These are phyloP conservation scores for Peromyscus polionotus DNA, from an alignment of 2,113 vertebrate genomes.

Conservation along the genomic window DNA sequence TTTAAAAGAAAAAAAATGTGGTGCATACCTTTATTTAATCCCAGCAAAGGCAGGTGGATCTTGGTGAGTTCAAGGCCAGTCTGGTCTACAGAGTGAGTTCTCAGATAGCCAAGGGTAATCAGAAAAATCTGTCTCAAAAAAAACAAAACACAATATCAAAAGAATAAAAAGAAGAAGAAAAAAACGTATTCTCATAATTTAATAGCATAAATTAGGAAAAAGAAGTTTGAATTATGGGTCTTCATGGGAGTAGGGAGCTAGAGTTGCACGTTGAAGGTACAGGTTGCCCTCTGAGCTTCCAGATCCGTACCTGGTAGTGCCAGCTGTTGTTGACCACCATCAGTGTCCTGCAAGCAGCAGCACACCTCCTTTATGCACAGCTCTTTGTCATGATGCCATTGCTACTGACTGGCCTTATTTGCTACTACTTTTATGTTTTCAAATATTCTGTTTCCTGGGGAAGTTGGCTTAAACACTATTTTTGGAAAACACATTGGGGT, in stretches of 20 bases:
- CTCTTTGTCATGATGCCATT: neutral
- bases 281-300: neutral
- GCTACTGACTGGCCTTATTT: neutral
- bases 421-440: neutral
- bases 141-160: neutral
- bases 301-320: neutral
- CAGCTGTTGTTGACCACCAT: neutral
- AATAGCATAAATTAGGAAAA: neutral
- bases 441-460: conserved; percentile 13
- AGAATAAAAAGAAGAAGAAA: neutral
- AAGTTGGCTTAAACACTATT: conserved; percentile 1
- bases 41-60: neutral
- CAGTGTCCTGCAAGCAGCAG: neutral
- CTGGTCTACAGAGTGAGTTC: neutral
- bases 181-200: conserved; percentile 34
- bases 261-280: conserved; percentile 17
- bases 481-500: conserved; percentile 17
- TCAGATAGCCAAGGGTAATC: neutral
- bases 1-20: neutral
- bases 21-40: neutral
- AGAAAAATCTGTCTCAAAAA: neutral
- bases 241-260: neutral
- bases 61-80: neutral
- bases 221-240: conserved; percentile 13
- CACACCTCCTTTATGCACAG: neutral